phyloP scores from a whole-genome alignment of 1,140 invertebrate species.

The Chymomyza costata region DNA sequence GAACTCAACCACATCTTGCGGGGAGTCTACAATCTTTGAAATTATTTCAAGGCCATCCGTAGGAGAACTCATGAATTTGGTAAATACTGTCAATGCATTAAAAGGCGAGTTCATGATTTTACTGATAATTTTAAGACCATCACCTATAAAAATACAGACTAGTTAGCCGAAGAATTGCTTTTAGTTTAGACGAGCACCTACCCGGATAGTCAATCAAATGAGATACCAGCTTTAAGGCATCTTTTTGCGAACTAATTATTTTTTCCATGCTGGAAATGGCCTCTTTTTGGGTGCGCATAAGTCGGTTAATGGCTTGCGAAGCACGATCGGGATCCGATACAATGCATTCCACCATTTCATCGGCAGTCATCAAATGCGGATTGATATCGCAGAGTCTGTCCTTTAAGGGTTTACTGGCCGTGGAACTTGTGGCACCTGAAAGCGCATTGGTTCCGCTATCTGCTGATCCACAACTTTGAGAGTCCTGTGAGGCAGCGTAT shows the following conservation, averaged over 20 bases:
- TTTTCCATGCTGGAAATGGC: conserved; percentile 68
- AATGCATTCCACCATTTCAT: conserved; percentile 66
- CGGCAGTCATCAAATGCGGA: conserved; percentile 63
- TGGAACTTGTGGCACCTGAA: conserved; percentile 3
- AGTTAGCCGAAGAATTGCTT: neutral
- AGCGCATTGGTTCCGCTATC: conserved; percentile 42
- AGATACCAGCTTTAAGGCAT: conserved; percentile 65
- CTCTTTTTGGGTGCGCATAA: conserved; percentile 71
- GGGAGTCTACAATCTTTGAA: conserved; percentile 72
- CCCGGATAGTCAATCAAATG: conserved; percentile 73
- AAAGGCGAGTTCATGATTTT: conserved; percentile 75
- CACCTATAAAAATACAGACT: conserved; percentile 37
- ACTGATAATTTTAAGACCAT: conserved; percentile 72
- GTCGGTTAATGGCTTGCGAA: conserved; percentile 59
- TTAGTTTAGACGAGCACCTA: conserved; percentile 21
- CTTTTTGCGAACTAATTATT: conserved; percentile 67
- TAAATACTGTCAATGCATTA: conserved; percentile 74
- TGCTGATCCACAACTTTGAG: conserved; percentile 64
- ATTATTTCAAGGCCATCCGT: conserved; percentile 74
- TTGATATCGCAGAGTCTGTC: conserved; percentile 31
- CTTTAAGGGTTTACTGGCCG: conserved; percentile 11
- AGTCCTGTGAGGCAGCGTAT: conserved; percentile 55
- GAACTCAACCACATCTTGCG: conserved; percentile 69
- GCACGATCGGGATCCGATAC: conserved; percentile 68
- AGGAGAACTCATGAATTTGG: conserved; percentile 74